Conservation (phyloP, 2,113 vertebrate genomes). For the Leiothrix lutea region DNA sequence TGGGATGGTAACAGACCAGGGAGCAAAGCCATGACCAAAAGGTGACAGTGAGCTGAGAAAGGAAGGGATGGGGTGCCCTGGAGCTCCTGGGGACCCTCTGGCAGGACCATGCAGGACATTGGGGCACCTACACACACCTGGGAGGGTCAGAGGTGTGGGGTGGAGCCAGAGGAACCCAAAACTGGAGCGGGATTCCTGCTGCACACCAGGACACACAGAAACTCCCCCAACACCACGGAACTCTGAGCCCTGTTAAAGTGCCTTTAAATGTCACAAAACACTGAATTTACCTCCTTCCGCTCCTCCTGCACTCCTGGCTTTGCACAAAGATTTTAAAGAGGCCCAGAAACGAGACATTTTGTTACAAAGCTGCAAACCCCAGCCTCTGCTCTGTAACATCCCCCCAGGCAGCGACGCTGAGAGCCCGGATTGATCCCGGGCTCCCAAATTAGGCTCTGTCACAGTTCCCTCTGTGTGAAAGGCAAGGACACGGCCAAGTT, state of each 20-base stretch:
- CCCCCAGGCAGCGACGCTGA: accelerated
- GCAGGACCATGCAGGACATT: neutral
- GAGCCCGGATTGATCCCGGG: accelerated
- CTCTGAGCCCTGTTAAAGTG: accelerated
- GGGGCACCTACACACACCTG: neutral
- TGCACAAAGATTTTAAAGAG: neutral
- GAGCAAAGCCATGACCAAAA: neutral
- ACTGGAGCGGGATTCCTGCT: accelerated
- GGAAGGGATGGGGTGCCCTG: neutral
- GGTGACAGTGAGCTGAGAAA: neutral
- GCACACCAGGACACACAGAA: neutral
- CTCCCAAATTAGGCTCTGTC: neutral
- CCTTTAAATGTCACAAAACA: neutral
- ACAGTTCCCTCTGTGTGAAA: accelerated
- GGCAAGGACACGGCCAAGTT: neutral
- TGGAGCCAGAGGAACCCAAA: neutral
- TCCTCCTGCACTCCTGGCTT: neutral
- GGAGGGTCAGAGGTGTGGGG: neutral
- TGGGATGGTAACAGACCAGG: neutral
- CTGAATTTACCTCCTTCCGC: neutral
- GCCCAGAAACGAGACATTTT: neutral
- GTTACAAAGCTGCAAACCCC: neutral
- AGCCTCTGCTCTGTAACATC: neutral
- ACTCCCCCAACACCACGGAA: accelerated
- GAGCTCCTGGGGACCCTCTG: neutral